Evolutionary conservation across 2,888 invertebrate species (phyloP).

Genomic region (Tineola bisselliella): DNA sequence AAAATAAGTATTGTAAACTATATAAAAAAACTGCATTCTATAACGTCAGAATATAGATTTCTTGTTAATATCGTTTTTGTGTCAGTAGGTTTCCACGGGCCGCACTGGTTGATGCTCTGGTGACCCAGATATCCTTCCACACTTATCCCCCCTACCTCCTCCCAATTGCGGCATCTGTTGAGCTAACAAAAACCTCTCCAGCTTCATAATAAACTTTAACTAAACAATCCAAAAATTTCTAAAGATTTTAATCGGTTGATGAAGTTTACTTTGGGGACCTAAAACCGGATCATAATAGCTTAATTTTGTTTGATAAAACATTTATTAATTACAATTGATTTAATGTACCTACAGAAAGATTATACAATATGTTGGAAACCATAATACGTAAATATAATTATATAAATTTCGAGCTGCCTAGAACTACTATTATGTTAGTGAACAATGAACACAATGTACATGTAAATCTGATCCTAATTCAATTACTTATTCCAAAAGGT

Average conservation of each 20-base stretch:
- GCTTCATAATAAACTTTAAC: neutral
- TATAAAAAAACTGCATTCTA: neutral
- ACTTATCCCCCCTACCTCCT: slow-evolving; percentile 14
- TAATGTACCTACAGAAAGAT: no score
- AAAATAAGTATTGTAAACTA: neutral
- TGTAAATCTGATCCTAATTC: no score
- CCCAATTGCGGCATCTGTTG: neutral
- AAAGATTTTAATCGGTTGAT: neutral
- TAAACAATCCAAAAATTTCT: neutral
- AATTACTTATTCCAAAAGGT: no score
- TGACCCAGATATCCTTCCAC: slow-evolving; percentile 19
- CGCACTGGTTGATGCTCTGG: slow-evolving; percentile 14
- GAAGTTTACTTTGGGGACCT: neutral
- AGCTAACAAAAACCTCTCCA: neutral
- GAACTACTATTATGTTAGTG: no score
- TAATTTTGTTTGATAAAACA: no score
- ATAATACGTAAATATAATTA: no score
- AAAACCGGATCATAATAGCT: no score
- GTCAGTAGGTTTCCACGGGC: slow-evolving; percentile 19
- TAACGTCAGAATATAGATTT: slow-evolving; percentile 4
- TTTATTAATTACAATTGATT: no score
- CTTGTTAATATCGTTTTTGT: slow-evolving; percentile 16
- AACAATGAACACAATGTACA: no score
- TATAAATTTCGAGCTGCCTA: no score
- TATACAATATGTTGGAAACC: no score